Base-by-base conservation (phyloP, 2,888 invertebrate species). In the Ypsolopha scabrella region DNA sequence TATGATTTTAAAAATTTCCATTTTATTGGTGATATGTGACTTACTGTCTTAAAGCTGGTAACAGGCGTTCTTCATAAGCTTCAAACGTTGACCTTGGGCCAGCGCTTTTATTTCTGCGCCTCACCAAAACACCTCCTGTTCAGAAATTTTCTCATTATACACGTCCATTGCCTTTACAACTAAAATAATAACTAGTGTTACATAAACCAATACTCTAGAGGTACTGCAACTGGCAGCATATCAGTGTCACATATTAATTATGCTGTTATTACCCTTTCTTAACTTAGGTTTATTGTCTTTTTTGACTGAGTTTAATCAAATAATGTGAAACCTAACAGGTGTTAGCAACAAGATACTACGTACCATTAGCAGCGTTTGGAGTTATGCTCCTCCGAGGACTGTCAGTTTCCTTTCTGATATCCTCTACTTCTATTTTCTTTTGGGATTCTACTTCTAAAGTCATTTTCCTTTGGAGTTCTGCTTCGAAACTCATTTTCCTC, bases 1-100 rank as follows among this genome's bases (percentile, higher is more conserved):
- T 24, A 24, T 24, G 24, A 24, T 24, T 24, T 24, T 24, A 3
- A 3, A 4, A 24, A 24, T 24, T 24, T 24, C 2, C 4, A n/a
- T 39, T 39, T n/a, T 39, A 39, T 39, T 39, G 10, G 39, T 39
- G n/a, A n/a, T 11, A 39, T 39, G 39, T 9, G 34, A 80, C 91
- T 90, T 87, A 95, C 95, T 94, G 95, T 75, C 95, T 90, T 50
- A 95, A 80, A 39, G 95, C 93, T 7, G 96, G 96, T 54, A 96
- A 88, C 0, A 94, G 89, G 52, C 95, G 87, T 61, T 96, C 96
- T 67, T 96, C 96, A 62, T 96, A 96, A 59, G 94, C 94, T 70
- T 95, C 94, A 63, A 94, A 95, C 4, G 93, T 94, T 10, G 92
- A 90, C 11, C 90, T 80, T 0, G 89, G 88, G 7, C 89, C 90